phyloP scores from a whole-genome alignment of 2,113 vertebrate genomes.

The Azemiops feae region DNA sequence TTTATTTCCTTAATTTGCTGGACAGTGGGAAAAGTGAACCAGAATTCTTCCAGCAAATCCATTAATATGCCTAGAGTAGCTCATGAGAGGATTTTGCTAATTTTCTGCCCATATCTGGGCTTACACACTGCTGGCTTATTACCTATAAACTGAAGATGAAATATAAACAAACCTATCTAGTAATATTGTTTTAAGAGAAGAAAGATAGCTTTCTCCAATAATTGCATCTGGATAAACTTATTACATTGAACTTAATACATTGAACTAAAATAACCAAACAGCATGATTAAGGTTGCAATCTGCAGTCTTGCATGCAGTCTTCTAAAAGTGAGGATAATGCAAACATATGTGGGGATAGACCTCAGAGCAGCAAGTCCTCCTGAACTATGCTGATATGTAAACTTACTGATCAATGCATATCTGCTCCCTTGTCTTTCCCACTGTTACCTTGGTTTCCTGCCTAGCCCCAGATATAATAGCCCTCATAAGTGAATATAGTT shows the following conservation, averaged over 20 bases:
- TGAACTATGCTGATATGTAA: background rate
- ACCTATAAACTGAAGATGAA: background rate
- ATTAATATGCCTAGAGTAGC: background rate
- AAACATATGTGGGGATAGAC: background rate
- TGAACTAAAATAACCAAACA: background rate
- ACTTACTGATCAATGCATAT: background rate
- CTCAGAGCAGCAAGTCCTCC: background rate
- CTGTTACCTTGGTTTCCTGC: background rate
- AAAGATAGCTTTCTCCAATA: background rate
- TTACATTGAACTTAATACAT: background rate
- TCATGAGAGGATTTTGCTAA: background rate
- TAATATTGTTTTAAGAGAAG: background rate
- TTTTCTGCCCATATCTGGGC: background rate
- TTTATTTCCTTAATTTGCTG: background rate
- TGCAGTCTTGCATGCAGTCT: background rate
- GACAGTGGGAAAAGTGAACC: background rate
- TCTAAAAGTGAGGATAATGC: background rate
- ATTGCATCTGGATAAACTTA: background rate
- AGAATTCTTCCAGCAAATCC: background rate
- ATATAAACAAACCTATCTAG: background rate
- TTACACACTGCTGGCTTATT: background rate
- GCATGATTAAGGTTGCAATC: background rate
- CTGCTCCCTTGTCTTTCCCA: background rate
- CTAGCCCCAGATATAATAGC: background rate
- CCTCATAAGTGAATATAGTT: background rate